Conservation (phyloP, 2,797 vertebrate genomes). For the Acanthiza pusilla region DNA sequence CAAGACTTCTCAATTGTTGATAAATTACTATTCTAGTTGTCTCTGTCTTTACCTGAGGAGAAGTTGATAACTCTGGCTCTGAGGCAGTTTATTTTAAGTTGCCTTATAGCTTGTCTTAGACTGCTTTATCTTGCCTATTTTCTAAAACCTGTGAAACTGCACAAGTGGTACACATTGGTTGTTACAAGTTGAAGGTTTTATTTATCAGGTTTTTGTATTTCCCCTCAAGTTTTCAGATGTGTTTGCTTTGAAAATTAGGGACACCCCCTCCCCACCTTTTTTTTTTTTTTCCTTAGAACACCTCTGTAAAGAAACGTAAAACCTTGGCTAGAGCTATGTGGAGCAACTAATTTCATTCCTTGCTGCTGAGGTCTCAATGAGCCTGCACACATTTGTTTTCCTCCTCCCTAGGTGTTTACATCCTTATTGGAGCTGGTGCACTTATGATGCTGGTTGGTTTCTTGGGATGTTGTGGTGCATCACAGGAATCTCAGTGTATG, state of each 20-base stretch:
- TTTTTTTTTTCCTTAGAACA: background rate
- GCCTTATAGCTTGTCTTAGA: background rate
- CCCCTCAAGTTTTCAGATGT: background rate
- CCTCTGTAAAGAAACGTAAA: background rate
- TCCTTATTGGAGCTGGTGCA: constrained; percentile 91
- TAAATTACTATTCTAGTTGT: background rate
- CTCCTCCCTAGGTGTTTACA: constrained; percentile 83
- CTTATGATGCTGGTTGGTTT: constrained; percentile 98
- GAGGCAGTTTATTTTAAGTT: background rate
- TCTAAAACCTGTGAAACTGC: background rate
- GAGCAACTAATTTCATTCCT: background rate
- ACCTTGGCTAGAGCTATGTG: background rate
- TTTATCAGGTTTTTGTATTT: background rate
- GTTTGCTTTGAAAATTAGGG: background rate
- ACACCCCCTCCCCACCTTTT: rapidly evolving
- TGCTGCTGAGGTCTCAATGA: background rate
- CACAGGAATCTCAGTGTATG: constrained; percentile 96
- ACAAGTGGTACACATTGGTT: background rate
- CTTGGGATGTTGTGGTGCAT: constrained; percentile 94
- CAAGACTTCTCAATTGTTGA: background rate
- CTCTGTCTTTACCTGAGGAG: background rate
- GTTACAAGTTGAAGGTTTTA: background rate
- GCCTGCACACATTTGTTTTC: background rate
- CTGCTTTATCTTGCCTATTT: background rate
- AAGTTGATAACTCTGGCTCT: background rate